phyloP scores from a whole-genome alignment of 1,140 invertebrate species.

The Rhynchophorus ferrugineus region DNA sequence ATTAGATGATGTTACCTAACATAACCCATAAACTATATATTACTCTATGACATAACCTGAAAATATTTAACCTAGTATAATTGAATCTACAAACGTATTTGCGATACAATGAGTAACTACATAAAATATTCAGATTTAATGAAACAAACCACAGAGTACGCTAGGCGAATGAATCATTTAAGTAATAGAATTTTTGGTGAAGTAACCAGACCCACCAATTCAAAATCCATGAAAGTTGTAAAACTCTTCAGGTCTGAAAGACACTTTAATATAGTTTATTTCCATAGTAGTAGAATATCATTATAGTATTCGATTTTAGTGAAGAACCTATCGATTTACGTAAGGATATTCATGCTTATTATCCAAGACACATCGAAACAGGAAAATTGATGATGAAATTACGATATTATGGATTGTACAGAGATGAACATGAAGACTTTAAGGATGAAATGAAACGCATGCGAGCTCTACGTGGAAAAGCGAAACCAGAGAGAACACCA shows the following conservation, averaged over 20 bases:
- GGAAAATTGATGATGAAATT: conserved; percentile 61
- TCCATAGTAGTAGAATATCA: not conserved
- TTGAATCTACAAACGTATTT: too few species aligned
- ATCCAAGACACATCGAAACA: conserved; percentile 76
- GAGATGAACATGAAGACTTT: conserved; percentile 90
- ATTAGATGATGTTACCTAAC: too few species aligned
- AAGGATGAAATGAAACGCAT: conserved; percentile 80
- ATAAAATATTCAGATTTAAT: conserved; percentile 63
- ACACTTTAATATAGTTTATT: not conserved
- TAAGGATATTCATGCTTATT: conserved; percentile 71
- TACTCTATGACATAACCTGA: too few species aligned
- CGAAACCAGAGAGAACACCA: conserved; percentile 49
- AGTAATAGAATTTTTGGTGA: conserved; percentile 88
- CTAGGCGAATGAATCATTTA: conserved; percentile 74
- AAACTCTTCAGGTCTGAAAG: conserved; percentile 52
- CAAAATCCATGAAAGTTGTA: conserved; percentile 75
- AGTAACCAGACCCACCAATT: conserved; percentile 64
- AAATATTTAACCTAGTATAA: too few species aligned
- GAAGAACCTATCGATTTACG: conserved; percentile 67
- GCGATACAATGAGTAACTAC: conserved; percentile 40
- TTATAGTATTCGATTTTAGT: conserved; percentile 32
- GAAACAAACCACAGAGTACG: conserved; percentile 68
- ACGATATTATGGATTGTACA: conserved; percentile 68
- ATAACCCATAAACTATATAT: too few species aligned
- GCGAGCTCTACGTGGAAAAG: conserved; percentile 70